Evolutionary conservation across 2,113 vertebrate species (phyloP), one percentile per base, ranked within the genome.

Genomic region (Onychostoma macrolepis): DNA sequence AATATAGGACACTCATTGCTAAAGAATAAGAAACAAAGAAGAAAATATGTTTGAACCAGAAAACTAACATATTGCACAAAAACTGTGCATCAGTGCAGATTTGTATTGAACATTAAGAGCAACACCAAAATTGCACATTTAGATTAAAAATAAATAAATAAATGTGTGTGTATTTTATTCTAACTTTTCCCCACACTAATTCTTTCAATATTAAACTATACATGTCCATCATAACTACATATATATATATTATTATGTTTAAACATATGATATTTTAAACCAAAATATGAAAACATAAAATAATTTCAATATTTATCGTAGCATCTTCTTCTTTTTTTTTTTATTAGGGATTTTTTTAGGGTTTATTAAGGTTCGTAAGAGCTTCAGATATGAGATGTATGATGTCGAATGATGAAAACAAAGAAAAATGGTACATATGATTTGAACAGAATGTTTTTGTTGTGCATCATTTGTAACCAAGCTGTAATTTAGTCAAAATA

Each of bases 1-100:
- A 83, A 85, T 90, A 90, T 89, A 87, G 24, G 26, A 80, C 58
- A 63, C 69, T 72, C 38, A 30, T 50, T 48, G 56, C 87, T 80
- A 43, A 80, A 74, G 77, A 81, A 69, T 69, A 72, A 82, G 71
- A 83, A 48, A 56, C 38, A 56, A 30, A 69, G 78, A 75, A 45
- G 77, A 45, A 7, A 36, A 28, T 21, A 30, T 58, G 36, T 80
- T n/a, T 21, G 28, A 13, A 72, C 4, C 36, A 33, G 65, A 69
- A 19, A 19, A 11, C 8, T 10, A 58, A 85, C 24, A 43, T 61
- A 30, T 63, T 56, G 45, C 48, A 58, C 48, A 74, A 6, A 21
- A 4, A 75, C 41, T 71, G 2, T 24, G 41, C 10, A 38, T 71
- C 33, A 38, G 33, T 38, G 1, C 65, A 36, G 15, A 69, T 33